Percentiles rank a stretch among this genome's conserved stretches.
These are phyloP conservation scores for Atlantisia rogersi DNA, from an alignment of 2,113 vertebrate genomes.

Conservation along the genomic window DNA sequence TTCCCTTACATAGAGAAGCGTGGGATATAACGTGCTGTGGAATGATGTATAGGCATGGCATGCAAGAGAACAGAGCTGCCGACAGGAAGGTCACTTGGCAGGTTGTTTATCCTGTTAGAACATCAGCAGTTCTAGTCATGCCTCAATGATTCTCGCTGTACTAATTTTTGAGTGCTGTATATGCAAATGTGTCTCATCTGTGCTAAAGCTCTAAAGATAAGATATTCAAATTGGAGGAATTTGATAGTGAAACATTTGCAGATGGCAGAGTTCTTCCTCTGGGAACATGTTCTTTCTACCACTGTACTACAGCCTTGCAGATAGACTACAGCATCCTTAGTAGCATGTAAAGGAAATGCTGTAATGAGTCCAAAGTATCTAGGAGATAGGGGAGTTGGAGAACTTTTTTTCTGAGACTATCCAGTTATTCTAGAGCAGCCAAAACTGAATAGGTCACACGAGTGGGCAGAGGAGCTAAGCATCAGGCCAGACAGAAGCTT, in stretches of 20 bases:
- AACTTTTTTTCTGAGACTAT: not conserved
- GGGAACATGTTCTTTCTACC: not conserved
- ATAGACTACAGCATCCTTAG: not conserved
- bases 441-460: not conserved
- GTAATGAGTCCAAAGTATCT: not conserved
- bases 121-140: not conserved
- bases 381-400: not conserved
- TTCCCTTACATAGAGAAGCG: not conserved
- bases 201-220: not conserved
- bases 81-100: not conserved
- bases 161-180: not conserved
- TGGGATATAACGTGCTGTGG: not conserved
- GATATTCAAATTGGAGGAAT: not conserved
- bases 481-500: not conserved
- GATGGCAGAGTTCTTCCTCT: not conserved
- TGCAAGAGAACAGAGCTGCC: not conserved
- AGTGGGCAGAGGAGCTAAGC: not conserved
- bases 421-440: not conserved
- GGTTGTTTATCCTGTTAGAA: not conserved
- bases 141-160: not conserved
- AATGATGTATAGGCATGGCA: not conserved
- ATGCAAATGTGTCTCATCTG: not conserved
- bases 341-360: not conserved
- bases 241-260: not conserved
- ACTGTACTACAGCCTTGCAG: not conserved